These are phyloP conservation scores for Chloromyia formosa DNA, from an alignment of 2,888 invertebrate species.

Conservation along the genomic window DNA sequence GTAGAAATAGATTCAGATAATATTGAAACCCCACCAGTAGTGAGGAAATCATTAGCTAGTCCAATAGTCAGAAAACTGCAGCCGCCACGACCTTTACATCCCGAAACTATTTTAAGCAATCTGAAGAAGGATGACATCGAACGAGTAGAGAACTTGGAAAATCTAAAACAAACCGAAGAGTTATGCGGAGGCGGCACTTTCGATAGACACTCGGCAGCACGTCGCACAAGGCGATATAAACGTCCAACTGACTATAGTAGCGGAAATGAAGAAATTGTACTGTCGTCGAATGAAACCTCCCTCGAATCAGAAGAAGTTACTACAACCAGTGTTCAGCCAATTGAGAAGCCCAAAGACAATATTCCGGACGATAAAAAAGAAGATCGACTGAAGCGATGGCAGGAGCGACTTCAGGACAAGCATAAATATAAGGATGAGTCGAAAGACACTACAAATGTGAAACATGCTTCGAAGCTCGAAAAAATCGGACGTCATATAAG, in stretches of 20 bases:
- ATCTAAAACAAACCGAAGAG: conserved; percentile 60
- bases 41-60: conserved; percentile 71
- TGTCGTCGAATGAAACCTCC: conserved; percentile 62
- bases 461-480: conserved; percentile 59
- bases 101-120: conserved; percentile 33
- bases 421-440: conserved; percentile 65
- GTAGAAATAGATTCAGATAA: conserved; percentile 90
- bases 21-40: conserved; percentile 88
- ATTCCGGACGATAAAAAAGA: conserved; percentile 64
- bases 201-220: conserved; percentile 82
- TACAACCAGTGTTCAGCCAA: conserved; percentile 65
- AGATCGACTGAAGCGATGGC: conserved; percentile 73
- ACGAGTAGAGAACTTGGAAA: not conserved
- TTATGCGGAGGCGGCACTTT: conserved; percentile 82
- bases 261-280: conserved; percentile 67
- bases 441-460: conserved; percentile 51
- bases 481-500: conserved; percentile 72
- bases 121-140: not conserved
- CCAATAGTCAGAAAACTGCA: conserved; percentile 41
- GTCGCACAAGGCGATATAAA: conserved; percentile 84
- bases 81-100: conserved; percentile 18
- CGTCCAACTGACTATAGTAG: conserved; percentile 70
- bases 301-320: conserved; percentile 62
- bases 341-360: conserved; percentile 51
- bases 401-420: conserved; percentile 72